Evolutionary conservation across 2,113 vertebrate species (phyloP).

Genomic region (Murina feae): DNA sequence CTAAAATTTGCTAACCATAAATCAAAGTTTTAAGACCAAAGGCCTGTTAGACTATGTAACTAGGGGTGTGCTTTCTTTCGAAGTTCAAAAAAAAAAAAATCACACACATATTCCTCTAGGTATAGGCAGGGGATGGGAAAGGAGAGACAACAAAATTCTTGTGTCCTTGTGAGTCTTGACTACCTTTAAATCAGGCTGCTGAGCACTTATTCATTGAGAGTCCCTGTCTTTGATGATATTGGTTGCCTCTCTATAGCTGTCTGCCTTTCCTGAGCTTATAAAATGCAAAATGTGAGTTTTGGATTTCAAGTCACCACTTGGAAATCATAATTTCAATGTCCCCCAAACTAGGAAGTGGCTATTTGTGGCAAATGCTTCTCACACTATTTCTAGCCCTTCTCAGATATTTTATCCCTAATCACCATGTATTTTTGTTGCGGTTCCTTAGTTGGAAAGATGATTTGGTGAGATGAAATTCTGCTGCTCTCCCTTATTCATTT

Average conservation of each 20-base stretch:
- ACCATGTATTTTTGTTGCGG: background rate
- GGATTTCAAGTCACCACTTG: constrained; percentile 9
- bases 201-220: background rate
- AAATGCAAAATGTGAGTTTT: background rate
- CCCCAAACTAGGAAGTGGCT: constrained; percentile 10
- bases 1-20: background rate
- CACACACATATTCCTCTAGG: background rate
- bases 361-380: constrained; percentile 28
- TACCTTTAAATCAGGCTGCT: background rate
- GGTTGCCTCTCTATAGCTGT: background rate
- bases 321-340: constrained; percentile 42
- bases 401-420: constrained; percentile 42
- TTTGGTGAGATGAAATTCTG: background rate
- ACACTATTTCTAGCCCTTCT: constrained; percentile 19
- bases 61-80: background rate
- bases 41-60: background rate
- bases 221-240: background rate
- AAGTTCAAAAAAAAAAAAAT: background rate
- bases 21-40: background rate
- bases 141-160: background rate
- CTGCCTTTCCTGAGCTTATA: background rate
- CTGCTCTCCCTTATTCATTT: background rate
- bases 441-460: background rate
- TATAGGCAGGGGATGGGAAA: background rate
- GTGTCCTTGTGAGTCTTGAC: background rate